A percentile compares a stretch with the other conserved stretches of the same genome.
These are phyloP conservation scores for Poeciliopsis occidentalis DNA, from an alignment of 2,113 vertebrate species.

Conservation along the genomic window DNA sequence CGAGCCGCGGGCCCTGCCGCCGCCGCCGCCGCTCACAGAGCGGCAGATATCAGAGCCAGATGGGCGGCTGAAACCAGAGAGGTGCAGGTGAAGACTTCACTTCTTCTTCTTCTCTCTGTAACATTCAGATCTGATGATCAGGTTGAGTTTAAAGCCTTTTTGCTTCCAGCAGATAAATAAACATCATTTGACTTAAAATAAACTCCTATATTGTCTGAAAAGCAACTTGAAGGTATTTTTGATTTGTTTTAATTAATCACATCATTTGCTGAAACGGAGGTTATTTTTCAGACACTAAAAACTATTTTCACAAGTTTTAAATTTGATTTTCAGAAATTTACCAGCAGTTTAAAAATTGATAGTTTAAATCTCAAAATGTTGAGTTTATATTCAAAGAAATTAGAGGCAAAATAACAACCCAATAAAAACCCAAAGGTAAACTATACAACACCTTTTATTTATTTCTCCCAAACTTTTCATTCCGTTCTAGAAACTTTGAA, in stretches of 20 bases:
- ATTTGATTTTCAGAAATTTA: too few species aligned
- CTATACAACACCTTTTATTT: background rate
- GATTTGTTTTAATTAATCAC: too few species aligned
- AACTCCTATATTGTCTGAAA: too few species aligned
- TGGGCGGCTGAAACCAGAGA: conserved; percentile 57
- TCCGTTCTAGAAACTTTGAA: too few species aligned
- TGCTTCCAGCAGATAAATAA: conserved; percentile 62
- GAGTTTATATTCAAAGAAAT: too few species aligned
- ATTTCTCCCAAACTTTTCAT: background rate
- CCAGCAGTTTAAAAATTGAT: too few species aligned
- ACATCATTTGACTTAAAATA: conserved; percentile 53
- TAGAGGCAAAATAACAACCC: too few species aligned
- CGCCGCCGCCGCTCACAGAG: conserved; percentile 7
- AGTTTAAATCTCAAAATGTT: too few species aligned
- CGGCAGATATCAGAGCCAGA: conserved; percentile 61
- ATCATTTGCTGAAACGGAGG: too few species aligned
- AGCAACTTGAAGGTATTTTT: too few species aligned
- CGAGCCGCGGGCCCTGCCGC: conserved; percentile 42
- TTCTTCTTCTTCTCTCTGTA: background rate
- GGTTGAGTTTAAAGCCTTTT: conserved; percentile 49
- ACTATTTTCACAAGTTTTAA: too few species aligned
- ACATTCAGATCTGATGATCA: conserved; percentile 56
- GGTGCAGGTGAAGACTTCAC: background rate
- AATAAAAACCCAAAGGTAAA: background rate
- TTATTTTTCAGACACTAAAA: too few species aligned